A percentile compares a stretch with the other conserved stretches of the same genome.
These are phyloP conservation scores for Enteromius anoplus DNA, from an alignment of 2,797 vertebrate genomes.

Conservation along the genomic window DNA sequence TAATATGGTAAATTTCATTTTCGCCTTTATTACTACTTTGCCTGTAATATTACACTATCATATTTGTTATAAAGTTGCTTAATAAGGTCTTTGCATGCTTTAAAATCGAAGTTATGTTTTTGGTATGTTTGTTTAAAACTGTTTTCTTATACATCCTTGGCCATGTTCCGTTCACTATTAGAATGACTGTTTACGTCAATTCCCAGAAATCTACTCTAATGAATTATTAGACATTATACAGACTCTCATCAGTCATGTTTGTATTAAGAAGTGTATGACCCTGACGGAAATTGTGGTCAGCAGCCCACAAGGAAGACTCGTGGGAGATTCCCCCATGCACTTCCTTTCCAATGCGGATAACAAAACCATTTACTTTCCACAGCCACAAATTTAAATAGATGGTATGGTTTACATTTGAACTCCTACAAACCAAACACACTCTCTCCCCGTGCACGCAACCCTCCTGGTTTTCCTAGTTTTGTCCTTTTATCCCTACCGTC, in stretches of 20 bases:
- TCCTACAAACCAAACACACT: slow-evolving; percentile 4
- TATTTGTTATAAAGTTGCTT: not conserved
- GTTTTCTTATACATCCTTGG: not conserved
- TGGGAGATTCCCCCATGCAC: slow-evolving; percentile 45
- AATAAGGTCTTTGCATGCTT: not conserved
- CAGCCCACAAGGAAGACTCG: slow-evolving; percentile 7
- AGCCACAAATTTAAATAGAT: slow-evolving; percentile 12
- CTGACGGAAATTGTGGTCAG: slow-evolving; percentile 10
- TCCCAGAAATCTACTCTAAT: not conserved
- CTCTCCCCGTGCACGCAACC: slow-evolving; percentile 5
- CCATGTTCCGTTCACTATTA: not conserved
- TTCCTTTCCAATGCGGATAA: slow-evolving; percentile 26
- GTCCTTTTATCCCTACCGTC: not conserved
- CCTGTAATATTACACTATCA: not conserved
- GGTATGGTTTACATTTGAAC: not conserved
- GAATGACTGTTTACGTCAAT: not conserved
- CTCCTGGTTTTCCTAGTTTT: not conserved
- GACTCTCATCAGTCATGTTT: not conserved
- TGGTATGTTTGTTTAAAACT: not conserved
- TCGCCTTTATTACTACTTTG: not conserved
- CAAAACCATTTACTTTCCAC: slow-evolving; percentile 10
- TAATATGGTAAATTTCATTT: not conserved
- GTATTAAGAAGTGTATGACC: not conserved
- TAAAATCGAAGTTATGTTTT: not conserved
- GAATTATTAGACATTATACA: not conserved